Conservation (phyloP, 2,113 vertebrate genomes). For the Benitochromis conjunctus region DNA sequence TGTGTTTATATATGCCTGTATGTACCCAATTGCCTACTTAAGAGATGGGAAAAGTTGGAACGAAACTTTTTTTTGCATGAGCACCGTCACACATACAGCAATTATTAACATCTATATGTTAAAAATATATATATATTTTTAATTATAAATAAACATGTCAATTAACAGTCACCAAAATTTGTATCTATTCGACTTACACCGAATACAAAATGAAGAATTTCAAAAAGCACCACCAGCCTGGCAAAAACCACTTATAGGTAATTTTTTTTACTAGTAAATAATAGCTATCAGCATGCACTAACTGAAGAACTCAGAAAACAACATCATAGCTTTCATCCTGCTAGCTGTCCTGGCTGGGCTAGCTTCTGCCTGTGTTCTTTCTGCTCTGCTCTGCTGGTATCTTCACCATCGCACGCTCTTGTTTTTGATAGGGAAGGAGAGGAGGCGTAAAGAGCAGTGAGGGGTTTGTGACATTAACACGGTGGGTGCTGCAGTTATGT, state of each 20-base stretch:
- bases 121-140: background rate
- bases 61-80: background rate
- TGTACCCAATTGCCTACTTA: background rate
- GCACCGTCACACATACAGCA: background rate
- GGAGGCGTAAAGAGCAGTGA: background rate
- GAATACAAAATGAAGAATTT: background rate
- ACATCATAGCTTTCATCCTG: background rate
- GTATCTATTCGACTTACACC: background rate
- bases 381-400: background rate
- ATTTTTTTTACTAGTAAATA: background rate
- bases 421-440: background rate
- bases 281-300: background rate
- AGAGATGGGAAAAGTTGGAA: background rate
- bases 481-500: background rate
- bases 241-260: background rate
- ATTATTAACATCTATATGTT: background rate
- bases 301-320: background rate
- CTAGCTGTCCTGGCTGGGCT: background rate
- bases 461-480: background rate
- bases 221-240: background rate
- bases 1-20: background rate
- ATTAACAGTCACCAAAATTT: background rate
- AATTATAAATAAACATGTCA: no score
- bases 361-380: background rate
- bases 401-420: background rate